These are phyloP conservation scores for Chrysemys picta DNA, from an alignment of 2,113 vertebrate species.

Conservation along the genomic window DNA sequence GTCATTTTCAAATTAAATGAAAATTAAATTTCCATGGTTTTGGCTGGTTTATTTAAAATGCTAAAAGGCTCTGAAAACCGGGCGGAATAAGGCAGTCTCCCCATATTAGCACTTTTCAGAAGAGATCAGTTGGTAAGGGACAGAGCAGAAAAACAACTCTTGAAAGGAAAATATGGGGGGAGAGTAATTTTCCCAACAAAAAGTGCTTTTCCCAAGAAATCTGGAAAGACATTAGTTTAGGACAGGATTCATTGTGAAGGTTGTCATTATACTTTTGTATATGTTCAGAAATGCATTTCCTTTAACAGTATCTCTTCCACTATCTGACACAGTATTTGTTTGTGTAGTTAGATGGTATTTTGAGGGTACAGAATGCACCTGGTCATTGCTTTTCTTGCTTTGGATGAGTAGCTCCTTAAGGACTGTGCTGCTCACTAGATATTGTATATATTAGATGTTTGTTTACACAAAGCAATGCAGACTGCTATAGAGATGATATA, in stretches of 20 bases:
- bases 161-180: neutral
- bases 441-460: neutral
- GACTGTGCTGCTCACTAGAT: neutral
- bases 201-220: neutral
- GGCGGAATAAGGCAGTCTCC: neutral
- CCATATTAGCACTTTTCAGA: neutral
- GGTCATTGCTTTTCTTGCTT: neutral
- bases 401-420: neutral
- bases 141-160: neutral
- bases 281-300: neutral
- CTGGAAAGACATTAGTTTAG: neutral
- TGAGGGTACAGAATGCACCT: neutral
- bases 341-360: neutral
- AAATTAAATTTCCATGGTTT: neutral
- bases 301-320: neutral
- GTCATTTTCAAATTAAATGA: neutral
- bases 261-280: neutral
- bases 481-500: neutral
- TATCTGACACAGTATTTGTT: neutral
- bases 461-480: neutral
- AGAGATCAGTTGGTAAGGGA: neutral
- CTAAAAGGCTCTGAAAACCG: neutral
- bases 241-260: slow-evolving; percentile 12
- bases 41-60: neutral
- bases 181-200: neutral